Conservation (phyloP, 1,140 invertebrate species). For the Trichonephila inaurata region DNA sequence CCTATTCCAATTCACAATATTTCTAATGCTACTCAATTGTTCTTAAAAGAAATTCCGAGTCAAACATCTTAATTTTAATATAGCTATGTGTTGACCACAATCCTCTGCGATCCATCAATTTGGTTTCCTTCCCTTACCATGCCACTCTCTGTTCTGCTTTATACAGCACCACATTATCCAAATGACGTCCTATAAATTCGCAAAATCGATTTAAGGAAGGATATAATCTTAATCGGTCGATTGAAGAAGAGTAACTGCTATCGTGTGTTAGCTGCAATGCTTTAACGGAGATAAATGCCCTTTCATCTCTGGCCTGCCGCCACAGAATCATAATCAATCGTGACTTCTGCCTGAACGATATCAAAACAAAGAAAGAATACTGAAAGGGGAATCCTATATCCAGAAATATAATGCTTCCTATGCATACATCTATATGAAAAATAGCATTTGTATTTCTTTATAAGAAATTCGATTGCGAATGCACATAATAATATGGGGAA, state of each 20-base stretch:
- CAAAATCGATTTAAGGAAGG: not conserved
- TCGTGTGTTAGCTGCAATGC: not conserved
- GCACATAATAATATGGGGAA: too few relatives aligned
- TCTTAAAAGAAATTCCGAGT: too few relatives aligned
- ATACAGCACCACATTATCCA: not conserved
- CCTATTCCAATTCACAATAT: too few relatives aligned
- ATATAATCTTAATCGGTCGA: not conserved
- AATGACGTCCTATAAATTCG: not conserved
- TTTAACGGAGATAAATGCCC: not conserved
- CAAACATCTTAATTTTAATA: too few relatives aligned
- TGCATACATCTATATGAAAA: not conserved
- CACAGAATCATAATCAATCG: not conserved
- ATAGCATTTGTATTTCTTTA: not conserved
- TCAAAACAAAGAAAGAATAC: not conserved
- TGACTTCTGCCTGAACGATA: slow-evolving; percentile 17
- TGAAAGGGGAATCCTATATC: too few relatives aligned
- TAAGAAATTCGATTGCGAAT: too few relatives aligned
- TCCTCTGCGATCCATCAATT: too few relatives aligned
- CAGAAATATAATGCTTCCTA: not conserved
- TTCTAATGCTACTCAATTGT: too few relatives aligned
- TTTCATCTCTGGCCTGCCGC: not conserved
- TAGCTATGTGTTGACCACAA: too few relatives aligned
- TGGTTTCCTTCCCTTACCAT: not conserved
- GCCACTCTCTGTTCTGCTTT: not conserved
- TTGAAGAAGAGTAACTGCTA: not conserved